Percentiles rank a stretch among this genome's conserved stretches.
phyloP scores from a whole-genome alignment of 2,113 vertebrate genomes.

The Gnathonemus echidnorhynchus region DNA sequence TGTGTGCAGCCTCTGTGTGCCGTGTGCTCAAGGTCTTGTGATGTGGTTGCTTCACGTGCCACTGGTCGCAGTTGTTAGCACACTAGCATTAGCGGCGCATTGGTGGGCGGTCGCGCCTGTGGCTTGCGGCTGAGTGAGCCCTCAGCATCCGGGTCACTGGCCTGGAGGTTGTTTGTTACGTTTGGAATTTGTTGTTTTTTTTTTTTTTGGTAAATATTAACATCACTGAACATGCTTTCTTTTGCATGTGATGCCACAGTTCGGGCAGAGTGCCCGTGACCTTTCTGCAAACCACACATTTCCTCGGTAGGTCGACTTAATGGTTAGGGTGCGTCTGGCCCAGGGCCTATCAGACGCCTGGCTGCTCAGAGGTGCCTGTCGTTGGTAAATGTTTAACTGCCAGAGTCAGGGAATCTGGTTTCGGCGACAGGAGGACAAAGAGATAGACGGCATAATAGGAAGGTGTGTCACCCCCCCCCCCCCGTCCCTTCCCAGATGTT shows the following conservation, averaged over 20 bases:
- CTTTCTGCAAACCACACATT: background rate
- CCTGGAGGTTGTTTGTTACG: background rate
- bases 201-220: background rate
- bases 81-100: background rate
- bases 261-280: background rate
- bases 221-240: background rate
- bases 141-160: background rate
- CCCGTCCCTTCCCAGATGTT: background rate
- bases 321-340: background rate
- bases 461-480: background rate
- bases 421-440: background rate
- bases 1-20: conserved; percentile 63
- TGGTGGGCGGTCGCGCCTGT: background rate
- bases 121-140: background rate
- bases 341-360: background rate
- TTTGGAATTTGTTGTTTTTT: background rate
- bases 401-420: background rate
- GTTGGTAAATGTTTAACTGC: background rate
- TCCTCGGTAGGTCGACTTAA: background rate
- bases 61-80: background rate
- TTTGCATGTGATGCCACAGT: conserved; percentile 2
- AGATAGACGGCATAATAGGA: background rate
- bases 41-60: conserved; percentile 23
- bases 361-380: background rate
- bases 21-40: conserved; percentile 45